A percentile compares a stretch with the other conserved stretches of the same genome.
These are phyloP conservation scores for Drosophila robusta DNA, from an alignment of 2,888 invertebrate species.

Conservation along the genomic window DNA sequence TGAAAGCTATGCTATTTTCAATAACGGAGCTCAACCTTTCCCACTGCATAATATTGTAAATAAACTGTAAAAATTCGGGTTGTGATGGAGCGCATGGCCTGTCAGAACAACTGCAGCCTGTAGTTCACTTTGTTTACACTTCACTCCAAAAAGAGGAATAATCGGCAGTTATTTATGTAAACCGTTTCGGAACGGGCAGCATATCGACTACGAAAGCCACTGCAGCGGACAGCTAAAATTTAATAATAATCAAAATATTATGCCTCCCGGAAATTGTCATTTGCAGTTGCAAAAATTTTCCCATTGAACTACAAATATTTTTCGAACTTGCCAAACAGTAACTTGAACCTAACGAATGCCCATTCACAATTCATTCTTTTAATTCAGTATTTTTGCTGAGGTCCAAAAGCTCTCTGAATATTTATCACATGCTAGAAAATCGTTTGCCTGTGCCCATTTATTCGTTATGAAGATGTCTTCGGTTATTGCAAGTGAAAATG, in stretches of 20 bases:
- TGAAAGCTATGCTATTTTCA: background rate
- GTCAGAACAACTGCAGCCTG: background rate
- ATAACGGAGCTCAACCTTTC: too few relatives aligned
- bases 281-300: background rate
- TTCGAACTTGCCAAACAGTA: background rate
- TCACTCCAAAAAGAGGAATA: background rate
- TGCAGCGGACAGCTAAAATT: background rate
- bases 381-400: background rate
- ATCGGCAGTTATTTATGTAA: background rate
- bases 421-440: conserved; percentile 1
- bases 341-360: background rate
- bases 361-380: background rate
- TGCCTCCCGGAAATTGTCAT: background rate
- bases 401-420: background rate
- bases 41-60: too few relatives aligned
- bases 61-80: too few relatives aligned
- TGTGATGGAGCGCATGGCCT: too few relatives aligned
- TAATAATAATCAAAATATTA: too few relatives aligned
- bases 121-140: background rate
- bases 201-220: background rate
- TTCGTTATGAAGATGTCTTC: conserved; percentile 14
- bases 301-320: background rate
- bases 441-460: conserved; percentile 10
- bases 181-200: background rate
- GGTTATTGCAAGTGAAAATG: conserved; percentile 47